Percentiles rank a stretch among this genome's conserved stretches.
These are phyloP conservation scores for Tetheella fluctuosa DNA, from an alignment of 2,888 invertebrate genomes.

Conservation along the genomic window DNA sequence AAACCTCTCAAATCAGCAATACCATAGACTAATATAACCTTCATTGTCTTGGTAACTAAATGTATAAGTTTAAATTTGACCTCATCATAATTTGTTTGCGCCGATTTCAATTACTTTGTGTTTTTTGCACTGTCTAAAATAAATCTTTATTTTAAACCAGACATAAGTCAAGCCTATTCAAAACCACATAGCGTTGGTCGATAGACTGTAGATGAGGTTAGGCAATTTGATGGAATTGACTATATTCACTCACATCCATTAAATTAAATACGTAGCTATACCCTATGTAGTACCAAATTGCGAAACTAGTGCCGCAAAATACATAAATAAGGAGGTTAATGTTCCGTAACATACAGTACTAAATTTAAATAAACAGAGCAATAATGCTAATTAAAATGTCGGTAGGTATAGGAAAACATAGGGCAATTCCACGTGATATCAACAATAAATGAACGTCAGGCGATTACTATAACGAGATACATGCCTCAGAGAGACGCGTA, in stretches of 20 bases:
- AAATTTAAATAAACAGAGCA: conserved; percentile 9
- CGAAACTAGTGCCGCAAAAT: conserved; percentile 7
- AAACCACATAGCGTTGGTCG: background rate
- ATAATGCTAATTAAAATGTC: conserved; percentile 23
- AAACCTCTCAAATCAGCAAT: too few species aligned
- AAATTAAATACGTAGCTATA: background rate
- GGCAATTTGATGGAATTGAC: conserved; percentile 1
- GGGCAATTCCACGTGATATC: conserved; percentile 36
- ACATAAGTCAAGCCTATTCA: background rate
- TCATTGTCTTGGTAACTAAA: too few species aligned
- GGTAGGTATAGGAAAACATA: conserved; percentile 26
- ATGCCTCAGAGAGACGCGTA: conserved; percentile 68
- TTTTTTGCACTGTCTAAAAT: too few species aligned
- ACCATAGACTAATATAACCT: too few species aligned
- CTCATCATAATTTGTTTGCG: too few species aligned
- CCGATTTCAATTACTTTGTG: too few species aligned
- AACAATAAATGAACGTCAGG: conserved; percentile 58
- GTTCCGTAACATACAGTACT: background rate
- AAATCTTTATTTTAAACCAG: background rate
- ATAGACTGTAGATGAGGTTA: background rate
- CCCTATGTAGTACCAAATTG: background rate
- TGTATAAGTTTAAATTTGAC: too few species aligned
- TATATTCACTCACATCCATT: background rate
- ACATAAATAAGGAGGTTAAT: conserved; percentile 9
- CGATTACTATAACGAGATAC: conserved; percentile 73